Percentiles rank a stretch among this genome's conserved stretches.
Evolutionary conservation across 2,113 vertebrate species (phyloP).

Genomic region (Sminthopsis crassicaudata): DNA sequence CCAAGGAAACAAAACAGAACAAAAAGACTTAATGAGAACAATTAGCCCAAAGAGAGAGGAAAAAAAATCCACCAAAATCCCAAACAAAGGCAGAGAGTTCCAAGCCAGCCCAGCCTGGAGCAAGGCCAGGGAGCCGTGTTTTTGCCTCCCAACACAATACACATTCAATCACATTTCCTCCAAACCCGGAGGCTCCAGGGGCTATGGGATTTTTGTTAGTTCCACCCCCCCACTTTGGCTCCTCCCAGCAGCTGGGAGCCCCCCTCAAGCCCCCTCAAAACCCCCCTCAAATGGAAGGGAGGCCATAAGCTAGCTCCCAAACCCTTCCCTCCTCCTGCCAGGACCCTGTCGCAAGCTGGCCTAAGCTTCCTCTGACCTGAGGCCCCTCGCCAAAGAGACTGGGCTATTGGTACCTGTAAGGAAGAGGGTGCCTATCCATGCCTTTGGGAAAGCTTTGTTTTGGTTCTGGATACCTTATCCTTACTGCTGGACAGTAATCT

Average conservation of each 20-base stretch:
- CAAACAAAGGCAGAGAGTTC: background rate
- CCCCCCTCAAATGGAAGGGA: too few relatives aligned
- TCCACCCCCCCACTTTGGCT: background rate
- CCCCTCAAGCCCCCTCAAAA: background rate
- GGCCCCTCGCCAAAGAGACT: background rate
- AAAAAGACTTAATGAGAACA: constrained; percentile 68
- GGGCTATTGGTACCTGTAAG: background rate
- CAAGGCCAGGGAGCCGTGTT: constrained; percentile 75
- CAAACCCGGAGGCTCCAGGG: constrained; percentile 65
- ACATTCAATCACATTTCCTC: constrained; percentile 82
- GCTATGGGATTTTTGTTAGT: constrained; percentile 29
- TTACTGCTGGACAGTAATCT: background rate
- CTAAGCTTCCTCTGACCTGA: background rate
- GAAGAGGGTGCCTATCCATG: background rate
- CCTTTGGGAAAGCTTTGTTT: background rate
- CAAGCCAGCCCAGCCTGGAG: constrained; percentile 60
- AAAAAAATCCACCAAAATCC: constrained; percentile 60
- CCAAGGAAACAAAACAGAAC: constrained; percentile 43
- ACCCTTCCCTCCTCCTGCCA: constrained; percentile 3
- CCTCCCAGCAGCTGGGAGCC: background rate
- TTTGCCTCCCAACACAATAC: constrained; percentile 80
- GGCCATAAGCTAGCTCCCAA: background rate
- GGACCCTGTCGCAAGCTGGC: background rate
- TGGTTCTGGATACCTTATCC: background rate
- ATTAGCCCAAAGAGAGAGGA: constrained; percentile 72